A percentile compares a stretch with the other conserved stretches of the same genome.
Evolutionary conservation across 1,140 invertebrate genomes (phyloP).

Genomic region (Laupala kohalensis): DNA sequence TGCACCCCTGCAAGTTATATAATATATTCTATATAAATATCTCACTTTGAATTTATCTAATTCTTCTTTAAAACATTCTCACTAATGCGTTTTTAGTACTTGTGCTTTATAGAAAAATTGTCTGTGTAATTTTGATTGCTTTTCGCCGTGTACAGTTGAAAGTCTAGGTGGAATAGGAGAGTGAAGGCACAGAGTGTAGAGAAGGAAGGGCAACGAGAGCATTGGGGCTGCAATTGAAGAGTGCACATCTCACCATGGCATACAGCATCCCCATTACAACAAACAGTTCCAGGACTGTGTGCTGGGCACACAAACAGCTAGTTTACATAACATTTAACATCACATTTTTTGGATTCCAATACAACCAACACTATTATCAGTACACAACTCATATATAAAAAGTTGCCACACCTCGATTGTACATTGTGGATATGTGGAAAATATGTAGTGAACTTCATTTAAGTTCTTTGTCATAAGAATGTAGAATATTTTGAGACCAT

Average conservation of each 20-base stretch:
- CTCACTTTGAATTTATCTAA: constrained; percentile 11
- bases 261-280: neutral
- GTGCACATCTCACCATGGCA: neutral
- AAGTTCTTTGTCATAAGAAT: neutral
- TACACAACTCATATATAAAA: neutral
- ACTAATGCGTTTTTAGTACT: constrained; percentile 14
- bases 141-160: constrained; percentile 12
- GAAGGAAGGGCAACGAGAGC: constrained; percentile 9
- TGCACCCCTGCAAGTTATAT: constrained; percentile 9
- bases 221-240: constrained; percentile 8
- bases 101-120: constrained; percentile 14
- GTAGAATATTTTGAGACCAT: neutral
- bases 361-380: neutral
- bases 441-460: neutral
- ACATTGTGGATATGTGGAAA: neutral
- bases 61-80: constrained; percentile 12
- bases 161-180: constrained; percentile 11
- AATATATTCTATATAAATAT: constrained; percentile 12
- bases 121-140: constrained; percentile 13
- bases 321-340: neutral
- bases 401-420: neutral
- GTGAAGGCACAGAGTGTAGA: constrained; percentile 14
- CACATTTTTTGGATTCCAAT: neutral
- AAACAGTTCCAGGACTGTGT: neutral
- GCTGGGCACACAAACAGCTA: neutral